Conservation (phyloP, 2,113 vertebrate genomes). For the Laticauda colubrina region DNA sequence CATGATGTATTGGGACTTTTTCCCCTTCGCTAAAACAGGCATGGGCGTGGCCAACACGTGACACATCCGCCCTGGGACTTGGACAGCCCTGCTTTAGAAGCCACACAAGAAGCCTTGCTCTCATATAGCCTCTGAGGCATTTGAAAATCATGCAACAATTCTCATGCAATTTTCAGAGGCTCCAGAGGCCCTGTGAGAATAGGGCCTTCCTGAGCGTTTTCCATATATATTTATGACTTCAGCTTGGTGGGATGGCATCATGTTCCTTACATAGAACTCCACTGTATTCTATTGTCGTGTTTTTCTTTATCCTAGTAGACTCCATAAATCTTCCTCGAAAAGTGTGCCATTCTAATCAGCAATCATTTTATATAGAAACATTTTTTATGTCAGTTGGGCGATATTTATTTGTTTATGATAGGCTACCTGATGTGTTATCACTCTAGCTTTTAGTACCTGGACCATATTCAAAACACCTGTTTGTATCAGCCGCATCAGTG, state of each 20-base stretch:
- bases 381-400: background rate
- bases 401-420: background rate
- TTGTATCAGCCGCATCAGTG: conserved; percentile 45
- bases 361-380: background rate
- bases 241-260: background rate
- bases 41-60: too few relatives aligned
- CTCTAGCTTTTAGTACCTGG: conserved; percentile 28
- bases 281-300: background rate
- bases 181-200: background rate
- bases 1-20: too few relatives aligned
- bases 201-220: too few relatives aligned
- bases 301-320: background rate
- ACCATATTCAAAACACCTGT: conserved; percentile 60
- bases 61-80: too few relatives aligned
- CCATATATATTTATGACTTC: too few relatives aligned
- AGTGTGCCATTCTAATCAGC: background rate
- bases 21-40: too few relatives aligned
- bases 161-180: background rate
- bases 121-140: background rate
- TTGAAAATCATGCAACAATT: background rate
- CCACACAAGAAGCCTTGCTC: too few relatives aligned
- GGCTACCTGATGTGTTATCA: background rate
- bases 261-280: background rate
- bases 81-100: background rate
- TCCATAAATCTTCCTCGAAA: background rate